Evolutionary conservation across 2,113 vertebrate genomes (phyloP), one percentile per base, ranked within the genome.

Genomic region (Reinhardtius hippoglossoides): DNA sequence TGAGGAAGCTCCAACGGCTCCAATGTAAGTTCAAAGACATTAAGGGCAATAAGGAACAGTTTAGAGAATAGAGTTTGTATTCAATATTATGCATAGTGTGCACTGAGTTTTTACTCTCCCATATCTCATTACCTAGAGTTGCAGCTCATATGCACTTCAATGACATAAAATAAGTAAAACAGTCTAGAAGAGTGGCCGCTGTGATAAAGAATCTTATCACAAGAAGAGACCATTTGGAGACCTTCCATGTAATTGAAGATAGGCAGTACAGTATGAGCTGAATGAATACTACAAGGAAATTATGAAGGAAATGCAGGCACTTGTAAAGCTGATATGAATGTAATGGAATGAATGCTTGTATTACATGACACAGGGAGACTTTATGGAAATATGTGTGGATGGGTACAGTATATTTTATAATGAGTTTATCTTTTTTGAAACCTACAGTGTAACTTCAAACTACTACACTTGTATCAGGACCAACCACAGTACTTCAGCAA

Each of bases 11-110:
- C 15, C 24, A 31, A 56, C 40, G 20, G 59, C 55, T 76, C 18
- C 7, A 7, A 14, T 10, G 15, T 1, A 64, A 82, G 61, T 72
- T 71, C 8, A 21, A 31, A 63, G 40, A 69, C 44, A 44, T 7
- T 14, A 15, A 2, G 15, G 14, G 20, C 8, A 5, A 66, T 5
- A 10, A 46, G 5, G 14, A 55, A 40, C 14, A 42, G 40, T 42
- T 42, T 67, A 24, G 64, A 27, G 56, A 5, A 67, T 13, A 3
- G n/a, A 55, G 23, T 55, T 40, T 15, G 66, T 57, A 62, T 64
- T 40, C 5, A 52, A 21, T 44, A 48, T 21, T 9, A 56, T 16
- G 13, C 14, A 21, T 52, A 9, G 61, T 48, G 23, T 44, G 16
- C 62, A 60, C 9, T 4, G 2, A 2, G 14, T 55, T 3, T 42